Conservation (phyloP, 2,797 vertebrate genomes). For the Scomberomorus guttatus region DNA sequence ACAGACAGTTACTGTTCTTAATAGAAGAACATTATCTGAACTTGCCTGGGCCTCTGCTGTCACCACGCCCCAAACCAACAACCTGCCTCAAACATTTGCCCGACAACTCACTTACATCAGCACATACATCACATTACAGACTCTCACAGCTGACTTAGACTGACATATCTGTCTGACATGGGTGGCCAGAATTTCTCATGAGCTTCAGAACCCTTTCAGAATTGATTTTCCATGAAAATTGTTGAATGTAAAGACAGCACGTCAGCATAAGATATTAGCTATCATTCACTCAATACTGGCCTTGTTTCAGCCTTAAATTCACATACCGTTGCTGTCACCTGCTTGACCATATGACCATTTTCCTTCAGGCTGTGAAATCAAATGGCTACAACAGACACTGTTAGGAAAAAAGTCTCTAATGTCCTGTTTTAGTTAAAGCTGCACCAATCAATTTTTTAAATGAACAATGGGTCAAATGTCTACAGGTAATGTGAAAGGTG, state of each 20-base stretch:
- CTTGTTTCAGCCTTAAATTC: slow-evolving; percentile 1
- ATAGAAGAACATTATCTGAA: slow-evolving; percentile 25
- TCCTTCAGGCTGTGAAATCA: slow-evolving; percentile 5
- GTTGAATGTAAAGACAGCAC: not conserved
- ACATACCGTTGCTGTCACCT: not conserved
- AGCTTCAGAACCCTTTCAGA: not conserved
- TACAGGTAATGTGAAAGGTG: not conserved
- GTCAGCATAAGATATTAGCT: not conserved
- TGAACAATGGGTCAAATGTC: not conserved
- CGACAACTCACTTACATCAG: not conserved
- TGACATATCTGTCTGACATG: not conserved
- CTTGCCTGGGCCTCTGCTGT: not conserved
- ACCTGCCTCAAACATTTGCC: not conserved
- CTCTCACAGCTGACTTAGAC: not conserved
- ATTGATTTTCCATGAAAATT: not conserved
- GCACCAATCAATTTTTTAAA: not conserved
- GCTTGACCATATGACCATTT: slow-evolving; percentile 6
- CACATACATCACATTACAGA: not conserved
- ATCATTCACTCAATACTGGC: slow-evolving; percentile 4
- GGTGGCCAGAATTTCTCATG: not conserved
- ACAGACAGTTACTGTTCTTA: slow-evolving; percentile 39
- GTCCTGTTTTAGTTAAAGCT: not conserved
- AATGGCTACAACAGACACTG: not conserved
- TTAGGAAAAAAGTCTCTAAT: not conserved
- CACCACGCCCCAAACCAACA: slow-evolving; percentile 1